These are phyloP conservation scores for Hypanus sabinus DNA, from an alignment of 2,113 vertebrate genomes.

Conservation along the genomic window DNA sequence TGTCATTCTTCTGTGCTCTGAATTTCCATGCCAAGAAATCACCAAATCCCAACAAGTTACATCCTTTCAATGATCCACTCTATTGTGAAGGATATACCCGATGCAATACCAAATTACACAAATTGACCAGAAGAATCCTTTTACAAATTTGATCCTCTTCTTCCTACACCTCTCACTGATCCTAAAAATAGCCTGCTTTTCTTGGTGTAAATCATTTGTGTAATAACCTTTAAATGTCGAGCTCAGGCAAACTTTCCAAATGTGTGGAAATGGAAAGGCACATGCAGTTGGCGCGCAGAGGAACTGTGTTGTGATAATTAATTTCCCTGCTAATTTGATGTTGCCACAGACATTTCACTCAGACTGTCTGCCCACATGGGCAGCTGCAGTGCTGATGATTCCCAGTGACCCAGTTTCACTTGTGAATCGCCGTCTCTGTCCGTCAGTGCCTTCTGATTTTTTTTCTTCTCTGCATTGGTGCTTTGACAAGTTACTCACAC, in stretches of 20 bases:
- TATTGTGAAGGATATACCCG: neutral
- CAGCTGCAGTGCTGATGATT: constrained; percentile 65
- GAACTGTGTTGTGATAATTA: neutral
- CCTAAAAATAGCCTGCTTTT: neutral
- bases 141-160: neutral
- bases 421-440: constrained; percentile 63
- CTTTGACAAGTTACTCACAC: constrained; percentile 53
- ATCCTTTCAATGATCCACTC: neutral
- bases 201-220: neutral
- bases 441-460: constrained; percentile 48
- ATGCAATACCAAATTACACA: neutral
- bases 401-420: constrained; percentile 82
- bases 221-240: neutral
- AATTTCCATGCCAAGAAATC: neutral
- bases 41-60: neutral
- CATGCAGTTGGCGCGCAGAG: neutral
- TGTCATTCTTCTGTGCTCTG: neutral
- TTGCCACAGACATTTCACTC: constrained; percentile 32
- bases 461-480: constrained; percentile 47
- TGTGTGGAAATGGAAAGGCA: constrained; percentile 1
- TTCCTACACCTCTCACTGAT: too few species aligned
- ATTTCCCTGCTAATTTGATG: neutral
- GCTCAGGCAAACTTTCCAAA: neutral
- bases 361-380: constrained; percentile 50
- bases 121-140: neutral